phyloP scores from a whole-genome alignment of 2,797 vertebrate species.

The Tachyglossus aculeatus region DNA sequence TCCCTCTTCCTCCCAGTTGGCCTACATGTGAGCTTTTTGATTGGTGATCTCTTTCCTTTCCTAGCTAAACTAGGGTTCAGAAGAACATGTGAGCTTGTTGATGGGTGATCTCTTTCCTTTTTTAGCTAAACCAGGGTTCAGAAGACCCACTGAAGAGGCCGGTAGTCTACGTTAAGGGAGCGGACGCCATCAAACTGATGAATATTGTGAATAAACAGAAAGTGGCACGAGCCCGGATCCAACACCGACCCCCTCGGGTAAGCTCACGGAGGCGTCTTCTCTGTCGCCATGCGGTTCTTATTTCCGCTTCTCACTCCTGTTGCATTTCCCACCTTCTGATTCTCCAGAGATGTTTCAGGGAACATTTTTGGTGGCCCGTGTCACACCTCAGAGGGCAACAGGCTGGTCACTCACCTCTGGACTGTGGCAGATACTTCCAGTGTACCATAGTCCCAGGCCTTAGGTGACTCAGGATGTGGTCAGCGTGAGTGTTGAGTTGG shows the following conservation, averaged over 20 bases:
- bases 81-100: slow-evolving; percentile 72
- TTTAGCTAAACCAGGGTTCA: slow-evolving; percentile 90
- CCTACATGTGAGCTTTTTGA: slow-evolving; percentile 22
- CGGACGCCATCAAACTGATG: slow-evolving; percentile 95
- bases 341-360: no score
- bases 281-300: no score
- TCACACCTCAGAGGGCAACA: no score
- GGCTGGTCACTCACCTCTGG: no score
- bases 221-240: slow-evolving; percentile 94
- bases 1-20: background rate
- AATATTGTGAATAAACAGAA: slow-evolving; percentile 99
- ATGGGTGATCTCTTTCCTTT: slow-evolving; percentile 19
- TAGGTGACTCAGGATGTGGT: no score
- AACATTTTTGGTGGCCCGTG: no score
- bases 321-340: no score
- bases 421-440: no score
- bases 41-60: slow-evolving; percentile 5
- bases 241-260: slow-evolving; percentile 93
- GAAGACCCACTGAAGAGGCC: slow-evolving; percentile 97
- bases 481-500: no score
- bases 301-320: no score
- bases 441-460: no score
- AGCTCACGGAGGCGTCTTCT: slow-evolving; percentile 63
- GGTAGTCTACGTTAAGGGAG: slow-evolving; percentile 97
- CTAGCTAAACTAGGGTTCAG: slow-evolving; percentile 92